Evolutionary conservation across 2,888 invertebrate species (phyloP).

Genomic region (Notocelia uddmanniana): DNA sequence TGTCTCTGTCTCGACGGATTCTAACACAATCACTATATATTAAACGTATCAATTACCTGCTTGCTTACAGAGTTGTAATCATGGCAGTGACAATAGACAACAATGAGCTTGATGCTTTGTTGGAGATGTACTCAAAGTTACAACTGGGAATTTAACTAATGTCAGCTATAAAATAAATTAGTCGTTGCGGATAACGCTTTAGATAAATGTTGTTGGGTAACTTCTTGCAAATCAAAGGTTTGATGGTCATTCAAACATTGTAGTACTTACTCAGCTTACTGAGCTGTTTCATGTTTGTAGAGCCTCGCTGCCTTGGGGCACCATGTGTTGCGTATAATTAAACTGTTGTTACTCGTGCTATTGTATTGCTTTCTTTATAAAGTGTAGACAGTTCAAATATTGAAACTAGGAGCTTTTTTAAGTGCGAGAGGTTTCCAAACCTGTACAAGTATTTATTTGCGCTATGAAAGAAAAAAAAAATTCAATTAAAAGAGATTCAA

Average conservation of each 20-base stretch:
- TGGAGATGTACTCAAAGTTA: conserved; percentile 18
- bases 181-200: conserved; percentile 15
- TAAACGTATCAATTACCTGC: conserved; percentile 27
- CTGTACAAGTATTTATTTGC: too few relatives aligned
- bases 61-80: conserved; percentile 17
- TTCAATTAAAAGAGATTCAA: too few relatives aligned
- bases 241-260: background rate
- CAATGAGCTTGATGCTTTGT: conserved; percentile 37
- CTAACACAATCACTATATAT: conserved; percentile 34
- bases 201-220: conserved; percentile 5
- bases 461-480: too few relatives aligned
- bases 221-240: background rate
- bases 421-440: too few relatives aligned
- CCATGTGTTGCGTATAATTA: too few relatives aligned
- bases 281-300: too few relatives aligned
- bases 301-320: too few relatives aligned
- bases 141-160: conserved; percentile 43
- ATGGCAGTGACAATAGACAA: conserved; percentile 29
- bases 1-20: background rate
- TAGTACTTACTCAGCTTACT: too few relatives aligned
- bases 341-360: too few relatives aligned
- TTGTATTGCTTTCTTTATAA: background rate
- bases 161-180: conserved; percentile 36
- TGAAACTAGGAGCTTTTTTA: too few relatives aligned
- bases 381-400: too few relatives aligned